Conservation (phyloP, 2,888 invertebrate species). For the Cosmia trapezina region DNA sequence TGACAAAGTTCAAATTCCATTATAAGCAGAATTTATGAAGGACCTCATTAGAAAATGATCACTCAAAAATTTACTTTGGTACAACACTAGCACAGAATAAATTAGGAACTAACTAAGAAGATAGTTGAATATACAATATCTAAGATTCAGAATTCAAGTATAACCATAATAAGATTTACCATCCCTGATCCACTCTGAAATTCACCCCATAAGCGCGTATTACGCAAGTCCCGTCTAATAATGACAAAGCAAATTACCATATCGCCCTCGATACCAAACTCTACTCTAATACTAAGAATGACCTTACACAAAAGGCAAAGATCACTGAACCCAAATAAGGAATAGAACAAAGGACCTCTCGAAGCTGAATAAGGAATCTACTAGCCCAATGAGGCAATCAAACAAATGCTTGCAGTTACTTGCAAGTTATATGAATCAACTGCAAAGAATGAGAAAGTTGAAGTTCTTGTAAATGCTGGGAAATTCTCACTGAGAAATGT, state of each 20-base stretch:
- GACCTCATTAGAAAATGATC: not conserved
- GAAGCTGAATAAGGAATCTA: not conserved
- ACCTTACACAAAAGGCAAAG: conserved; percentile 42
- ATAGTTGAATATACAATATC: not conserved
- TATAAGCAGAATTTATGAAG: not conserved
- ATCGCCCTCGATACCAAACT: conserved; percentile 14
- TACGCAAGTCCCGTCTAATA: conserved; percentile 17
- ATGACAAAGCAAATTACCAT: conserved; percentile 30
- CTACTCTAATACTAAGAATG: conserved; percentile 9
- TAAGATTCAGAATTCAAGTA: not conserved
- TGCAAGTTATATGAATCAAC: conserved; percentile 34
- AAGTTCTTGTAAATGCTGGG: not conserved
- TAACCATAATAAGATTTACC: not conserved
- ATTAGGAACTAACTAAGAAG: too few relatives aligned
- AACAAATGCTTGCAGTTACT: conserved; percentile 17
- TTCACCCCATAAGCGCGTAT: conserved; percentile 20
- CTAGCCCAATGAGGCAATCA: conserved; percentile 31
- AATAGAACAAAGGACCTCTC: conserved; percentile 27
- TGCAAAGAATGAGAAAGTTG: conserved; percentile 6
- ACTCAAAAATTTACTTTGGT: not conserved
- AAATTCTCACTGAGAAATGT: not conserved
- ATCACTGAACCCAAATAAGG: conserved; percentile 42
- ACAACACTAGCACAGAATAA: too few relatives aligned
- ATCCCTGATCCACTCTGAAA: conserved; percentile 21
- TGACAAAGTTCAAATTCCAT: not conserved